Percentiles rank a stretch among this genome's conserved stretches.
Conservation (phyloP, 1,140 invertebrate species). For the Panagrolaimus sp. region DNA sequence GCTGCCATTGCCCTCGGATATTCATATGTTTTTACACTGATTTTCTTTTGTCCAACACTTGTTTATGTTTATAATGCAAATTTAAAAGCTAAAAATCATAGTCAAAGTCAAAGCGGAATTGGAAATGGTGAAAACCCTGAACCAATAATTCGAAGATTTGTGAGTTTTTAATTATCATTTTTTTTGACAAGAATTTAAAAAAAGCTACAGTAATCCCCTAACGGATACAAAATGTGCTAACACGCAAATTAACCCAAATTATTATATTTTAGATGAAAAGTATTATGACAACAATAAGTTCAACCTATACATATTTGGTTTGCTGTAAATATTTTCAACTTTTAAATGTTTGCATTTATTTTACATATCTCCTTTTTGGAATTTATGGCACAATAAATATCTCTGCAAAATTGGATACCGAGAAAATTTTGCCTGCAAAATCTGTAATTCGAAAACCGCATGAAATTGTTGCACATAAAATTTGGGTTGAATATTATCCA, state of each 20-base stretch:
- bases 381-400: conserved; percentile 22
- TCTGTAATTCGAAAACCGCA: conserved; percentile 49
- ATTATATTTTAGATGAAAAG: neutral
- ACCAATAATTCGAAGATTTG: too few species aligned
- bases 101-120: neutral
- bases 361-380: neutral
- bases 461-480: conserved; percentile 47
- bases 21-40: conserved; percentile 54
- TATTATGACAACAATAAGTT: neutral
- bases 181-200: too few species aligned
- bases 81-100: neutral
- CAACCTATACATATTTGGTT: neutral
- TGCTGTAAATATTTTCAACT: neutral
- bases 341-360: neutral
- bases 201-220: too few species aligned
- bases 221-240: too few species aligned
- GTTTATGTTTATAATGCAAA: conserved; percentile 6
- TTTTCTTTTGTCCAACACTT: conserved; percentile 52
- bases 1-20: conserved; percentile 54
- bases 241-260: too few species aligned
- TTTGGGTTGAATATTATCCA: conserved; percentile 59
- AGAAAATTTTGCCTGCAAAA: conserved; percentile 52
- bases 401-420: conserved; percentile 43
- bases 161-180: too few species aligned
- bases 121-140: too few species aligned